Percentiles rank a stretch among this genome's conserved stretches.
Evolutionary conservation across 2,113 vertebrate genomes (phyloP).

Genomic region (Antigone vipio): DNA sequence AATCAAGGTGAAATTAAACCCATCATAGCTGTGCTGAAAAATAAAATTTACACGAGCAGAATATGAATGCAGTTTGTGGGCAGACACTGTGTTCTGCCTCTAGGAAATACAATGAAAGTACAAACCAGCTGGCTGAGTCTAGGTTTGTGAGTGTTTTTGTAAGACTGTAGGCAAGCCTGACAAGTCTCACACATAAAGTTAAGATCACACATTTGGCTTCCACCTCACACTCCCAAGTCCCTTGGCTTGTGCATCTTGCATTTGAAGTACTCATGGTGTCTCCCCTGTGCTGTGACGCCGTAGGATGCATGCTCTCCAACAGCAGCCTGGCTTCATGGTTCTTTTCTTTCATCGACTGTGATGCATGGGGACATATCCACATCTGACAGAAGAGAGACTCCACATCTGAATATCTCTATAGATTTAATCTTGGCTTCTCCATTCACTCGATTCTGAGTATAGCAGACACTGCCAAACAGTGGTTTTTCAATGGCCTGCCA

Average conservation of each 20-base stretch:
- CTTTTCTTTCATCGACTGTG: background rate
- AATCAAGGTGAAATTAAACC: conserved; percentile 65
- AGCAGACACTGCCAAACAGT: background rate
- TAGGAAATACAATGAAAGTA: conserved; percentile 13
- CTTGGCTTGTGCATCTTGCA: background rate
- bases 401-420: background rate
- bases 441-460: background rate
- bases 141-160: background rate
- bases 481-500: background rate
- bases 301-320: background rate
- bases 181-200: background rate
- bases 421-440: background rate
- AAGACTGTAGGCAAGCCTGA: background rate
- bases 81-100: background rate
- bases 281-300: background rate
- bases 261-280: background rate
- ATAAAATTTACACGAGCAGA: conserved; percentile 21
- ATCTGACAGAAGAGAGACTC: background rate
- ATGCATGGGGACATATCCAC: background rate
- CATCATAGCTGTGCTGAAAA: conserved; percentile 35
- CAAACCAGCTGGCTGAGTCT: background rate
- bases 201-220: conserved; percentile 6
- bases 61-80: background rate
- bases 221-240: background rate
- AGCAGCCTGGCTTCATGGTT: background rate